Base-by-base conservation (phyloP, 2,797 vertebrate species). In the Sebastes diploproa region DNA sequence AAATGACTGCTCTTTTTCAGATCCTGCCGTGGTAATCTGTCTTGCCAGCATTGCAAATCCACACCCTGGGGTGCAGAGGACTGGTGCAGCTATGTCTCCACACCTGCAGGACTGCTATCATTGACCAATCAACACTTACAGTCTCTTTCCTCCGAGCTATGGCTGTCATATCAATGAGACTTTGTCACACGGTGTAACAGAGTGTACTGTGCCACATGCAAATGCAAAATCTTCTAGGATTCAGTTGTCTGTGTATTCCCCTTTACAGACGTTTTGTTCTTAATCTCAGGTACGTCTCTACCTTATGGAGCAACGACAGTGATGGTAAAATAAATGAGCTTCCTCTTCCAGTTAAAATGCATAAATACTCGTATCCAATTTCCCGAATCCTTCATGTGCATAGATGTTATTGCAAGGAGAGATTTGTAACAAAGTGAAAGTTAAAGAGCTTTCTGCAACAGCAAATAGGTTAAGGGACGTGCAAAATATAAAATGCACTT, bases 11-110 rank as follows among this genome's bases (percentile, higher is more conserved):
- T 77, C 7, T 79, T 81, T 83, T 82, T 79, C 65, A 63, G 65
- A 85, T 59, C 71, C 68, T n/a, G 63, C 46, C 4, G 13, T 72
- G 68, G 50, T 86, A 89, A 91, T 86, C 86, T 78, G 77, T 88
- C 79, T 76, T 85, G 34, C 72, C 75, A 82, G 90, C 72, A 75
- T 68, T 70, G 78, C 54, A 83, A 79, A 90, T 79, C 75, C 30
- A 63, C 18, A 56, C 34, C 76, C 69, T 22, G 8, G 79, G 80
- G 77, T 38, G 54, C 36, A 64, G 42, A 68, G 69, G 69, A 59
- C 16, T 80, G 58, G 65, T 78, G 73, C 69, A 59, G 77, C 78
- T 50, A 36, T 52, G 67, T 62, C 67, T 71, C 60, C 61, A 74
- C 66, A 79, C 56, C 69, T 73, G 62, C 80, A 67, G 42, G 25